Base-by-base conservation (phyloP, 2,797 vertebrate genomes). In the Gephyroberyx darwinii region DNA sequence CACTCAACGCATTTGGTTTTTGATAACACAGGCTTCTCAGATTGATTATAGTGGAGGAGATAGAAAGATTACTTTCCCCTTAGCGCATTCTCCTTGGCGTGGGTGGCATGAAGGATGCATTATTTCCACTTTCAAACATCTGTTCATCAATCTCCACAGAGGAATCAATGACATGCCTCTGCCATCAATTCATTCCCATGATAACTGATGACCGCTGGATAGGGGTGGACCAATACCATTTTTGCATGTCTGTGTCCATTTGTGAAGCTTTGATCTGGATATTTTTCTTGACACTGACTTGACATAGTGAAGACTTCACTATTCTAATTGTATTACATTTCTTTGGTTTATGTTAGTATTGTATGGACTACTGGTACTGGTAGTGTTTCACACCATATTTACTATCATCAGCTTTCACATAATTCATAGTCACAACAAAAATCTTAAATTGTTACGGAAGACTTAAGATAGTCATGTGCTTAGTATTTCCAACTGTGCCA, bases 91-190 rank as follows among this genome's bases (percentile, higher is more conserved):
- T 61, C 33, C 61, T 60, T 61, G 33, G 77, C 50, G 71, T 26
- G 65, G 60, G 31, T 71, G 71, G 74, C 69, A 80, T 35, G 39
- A 52, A 73, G n/a, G 69, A 82, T 61, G 60, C 53, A 77, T 65
- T 67, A 69, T 82, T 71, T 72, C 70, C 2, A 4, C 69, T 66
- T 65, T 51, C 26, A 51, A 58, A 72, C 78, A 83, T 72, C 61
- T 82, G 69, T 70, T 80, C 54, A 5, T 50, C 53, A 41, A 31
- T 71, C 50, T 80, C 65, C 13, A 43, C 30, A 1, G 6, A 22
- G 51, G 37, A 79, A 79, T 79, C 75, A 56, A 69, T 63, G 71
- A 71, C 31, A 71, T 39, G 55, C 59, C 52, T 31, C 48, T 30
- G 60, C 8, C 37, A 39, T 39, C 45, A 52, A 64, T 47, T 65